These are phyloP conservation scores for Melanotaenia pygmaea DNA, from an alignment of 2,797 vertebrate genomes.

Conservation along the genomic window DNA sequence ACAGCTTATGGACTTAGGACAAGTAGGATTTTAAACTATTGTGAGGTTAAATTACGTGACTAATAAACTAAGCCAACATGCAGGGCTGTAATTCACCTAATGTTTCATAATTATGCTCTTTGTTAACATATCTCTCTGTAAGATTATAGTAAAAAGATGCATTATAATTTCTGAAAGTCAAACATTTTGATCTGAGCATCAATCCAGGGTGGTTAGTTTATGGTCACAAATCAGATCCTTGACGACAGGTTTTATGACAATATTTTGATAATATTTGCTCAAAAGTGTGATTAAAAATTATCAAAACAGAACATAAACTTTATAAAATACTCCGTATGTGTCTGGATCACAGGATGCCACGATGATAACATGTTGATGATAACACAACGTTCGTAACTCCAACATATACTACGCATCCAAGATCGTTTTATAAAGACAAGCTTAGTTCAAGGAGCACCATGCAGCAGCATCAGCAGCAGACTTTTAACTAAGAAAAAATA, in stretches of 20 bases:
- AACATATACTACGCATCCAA: too few relatives aligned
- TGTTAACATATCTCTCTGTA: too few relatives aligned
- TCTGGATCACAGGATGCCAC: not conserved
- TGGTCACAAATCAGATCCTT: not conserved
- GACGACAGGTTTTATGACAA: not conserved
- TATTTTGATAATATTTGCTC: not conserved
- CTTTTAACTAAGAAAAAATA: conserved; percentile 26
- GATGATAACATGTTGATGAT: not conserved
- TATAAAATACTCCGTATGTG: too few relatives aligned
- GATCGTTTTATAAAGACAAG: not conserved
- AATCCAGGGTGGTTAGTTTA: not conserved
- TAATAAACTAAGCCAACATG: too few relatives aligned
- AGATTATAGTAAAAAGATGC: too few relatives aligned
- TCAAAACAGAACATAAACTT: too few relatives aligned
- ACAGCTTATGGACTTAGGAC: not conserved
- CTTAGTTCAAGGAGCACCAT: not conserved
- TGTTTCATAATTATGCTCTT: too few relatives aligned
- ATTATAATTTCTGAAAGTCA: too few relatives aligned
- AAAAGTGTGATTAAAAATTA: too few relatives aligned
- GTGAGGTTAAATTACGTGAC: too few relatives aligned
- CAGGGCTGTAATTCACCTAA: too few relatives aligned
- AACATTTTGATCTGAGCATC: not conserved
- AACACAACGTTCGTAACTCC: too few relatives aligned
- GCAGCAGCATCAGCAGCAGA: conserved; percentile 11
- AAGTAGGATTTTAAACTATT: not conserved